Evolutionary conservation across 2,888 invertebrate species (phyloP), one percentile per base, ranked within the genome.

Genomic region (Cyclophora albipunctata): DNA sequence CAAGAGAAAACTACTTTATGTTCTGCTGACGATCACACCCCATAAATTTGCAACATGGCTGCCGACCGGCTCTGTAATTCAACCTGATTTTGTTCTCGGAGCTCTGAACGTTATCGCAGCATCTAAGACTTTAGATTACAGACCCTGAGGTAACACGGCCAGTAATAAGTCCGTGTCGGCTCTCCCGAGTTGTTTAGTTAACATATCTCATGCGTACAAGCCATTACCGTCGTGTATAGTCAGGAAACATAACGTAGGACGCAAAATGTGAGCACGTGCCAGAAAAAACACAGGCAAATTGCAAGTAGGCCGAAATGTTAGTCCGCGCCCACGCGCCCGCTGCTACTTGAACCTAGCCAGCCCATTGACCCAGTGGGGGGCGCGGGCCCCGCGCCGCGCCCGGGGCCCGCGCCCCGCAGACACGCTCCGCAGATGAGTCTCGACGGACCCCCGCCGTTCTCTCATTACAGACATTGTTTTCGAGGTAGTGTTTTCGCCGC

Each of bases 291-390:
- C 71, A 67, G 67, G 65, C 73, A 76, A 78, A 80, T 81, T 63
- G 68, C 70, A 75, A 79, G 75, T 78, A 80, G 77, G 76, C 71
- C 72, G 69, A 73, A 73, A 71, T 73, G 71, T 70, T 67, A 65
- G 71, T 73, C 61, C 66, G 64, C 72, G 60, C 73, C 72, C 67
- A 71, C 75, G 64, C 73, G 60, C 49, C 76, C 73, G 73, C 57
- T 54, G 50, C 54, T 61, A 45, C 46, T 46, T 64, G 77, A 75
- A 62, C 74, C 70, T 62, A 64, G 67, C 64, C 66, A 67, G 67
- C 72, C 71, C 71, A 74, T 75, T 79, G 74, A 78, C 75, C 74
- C 66, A 49, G 54, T 46, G 49, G 42, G 43, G 47, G 51, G 46
- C 44, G 50, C 49, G 60, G 63, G 68, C 58, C 64, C 49, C 54